A percentile compares a stretch with the other conserved stretches of the same genome.
Evolutionary conservation across 2,888 invertebrate species (phyloP).

Genomic region (Drosophila ezoana): DNA sequence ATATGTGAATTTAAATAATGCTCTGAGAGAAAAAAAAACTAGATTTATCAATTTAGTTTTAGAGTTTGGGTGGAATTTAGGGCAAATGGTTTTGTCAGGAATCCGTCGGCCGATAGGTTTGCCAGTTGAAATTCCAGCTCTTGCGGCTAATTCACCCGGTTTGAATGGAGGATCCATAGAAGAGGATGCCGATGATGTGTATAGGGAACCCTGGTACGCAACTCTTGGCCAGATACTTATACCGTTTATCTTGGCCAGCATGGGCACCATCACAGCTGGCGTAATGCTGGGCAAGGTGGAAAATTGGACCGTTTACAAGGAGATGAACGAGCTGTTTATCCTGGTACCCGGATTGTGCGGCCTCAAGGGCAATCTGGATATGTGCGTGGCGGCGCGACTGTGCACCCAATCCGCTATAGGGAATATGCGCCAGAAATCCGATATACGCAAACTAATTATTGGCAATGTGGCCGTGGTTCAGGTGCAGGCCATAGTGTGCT

Average conservation of each 20-base stretch:
- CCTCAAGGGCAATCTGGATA: constrained; percentile 56
- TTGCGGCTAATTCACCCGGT: too few relatives aligned
- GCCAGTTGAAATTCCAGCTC: neutral
- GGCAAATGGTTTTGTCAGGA: neutral
- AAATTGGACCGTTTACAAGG: constrained; percentile 41
- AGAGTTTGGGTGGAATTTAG: too few relatives aligned
- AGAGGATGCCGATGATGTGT: constrained; percentile 2
- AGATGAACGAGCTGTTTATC: constrained; percentile 39
- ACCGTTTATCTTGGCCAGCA: constrained; percentile 44
- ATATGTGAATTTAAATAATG: too few relatives aligned
- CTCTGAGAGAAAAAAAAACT: too few relatives aligned
- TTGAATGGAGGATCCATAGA: neutral
- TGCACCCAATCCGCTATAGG: constrained; percentile 47
- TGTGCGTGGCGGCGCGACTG: constrained; percentile 54
- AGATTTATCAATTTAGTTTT: neutral
- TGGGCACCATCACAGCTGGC: constrained; percentile 51
- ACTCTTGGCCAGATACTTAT: constrained; percentile 34
- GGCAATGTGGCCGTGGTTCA: constrained; percentile 59
- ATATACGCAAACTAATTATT: constrained; percentile 30
- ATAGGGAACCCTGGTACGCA: constrained; percentile 37
- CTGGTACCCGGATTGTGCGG: constrained; percentile 53
- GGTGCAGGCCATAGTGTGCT: constrained; percentile 52
- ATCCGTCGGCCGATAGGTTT: neutral
- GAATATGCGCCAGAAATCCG: constrained; percentile 1
- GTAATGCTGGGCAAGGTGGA: constrained; percentile 50